Conservation (phyloP, 2,888 invertebrate species). For the Drosophila colorata region DNA sequence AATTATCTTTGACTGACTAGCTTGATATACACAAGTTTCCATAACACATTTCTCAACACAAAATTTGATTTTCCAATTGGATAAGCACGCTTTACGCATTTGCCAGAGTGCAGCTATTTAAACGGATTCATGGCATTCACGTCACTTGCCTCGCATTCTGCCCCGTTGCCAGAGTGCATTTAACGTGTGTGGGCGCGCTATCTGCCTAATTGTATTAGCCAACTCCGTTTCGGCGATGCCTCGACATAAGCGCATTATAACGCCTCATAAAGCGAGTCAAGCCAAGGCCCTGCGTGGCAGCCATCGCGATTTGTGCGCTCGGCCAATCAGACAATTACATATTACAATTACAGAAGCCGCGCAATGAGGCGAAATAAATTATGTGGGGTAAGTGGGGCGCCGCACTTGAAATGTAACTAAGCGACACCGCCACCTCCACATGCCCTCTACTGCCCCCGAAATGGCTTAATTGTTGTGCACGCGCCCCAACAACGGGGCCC, state of each 20-base stretch:
- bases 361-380: constrained; percentile 74
- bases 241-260: constrained; percentile 73
- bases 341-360: constrained; percentile 70
- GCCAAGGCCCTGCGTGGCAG: constrained; percentile 14
- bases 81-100: constrained; percentile 23
- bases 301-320: constrained; percentile 50
- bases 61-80: constrained; percentile 35
- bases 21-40: constrained; percentile 5
- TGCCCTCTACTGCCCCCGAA: constrained; percentile 21
- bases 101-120: constrained; percentile 9
- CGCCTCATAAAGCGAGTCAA: constrained; percentile 64
- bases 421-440: constrained; percentile 8
- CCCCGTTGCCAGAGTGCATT: constrained; percentile 28
- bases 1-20: not conserved
- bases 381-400: constrained; percentile 10
- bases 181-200: constrained; percentile 58
- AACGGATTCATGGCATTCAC: constrained; percentile 12
- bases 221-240: constrained; percentile 36
- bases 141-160: not conserved
- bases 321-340: constrained; percentile 70
- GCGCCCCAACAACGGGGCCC: constrained; percentile 37
- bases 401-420: constrained; percentile 54
- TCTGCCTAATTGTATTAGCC: constrained; percentile 78
- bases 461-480: constrained; percentile 73
- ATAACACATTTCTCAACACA: constrained; percentile 9